Evolutionary conservation across 1,140 invertebrate genomes (phyloP).

Genomic region (Drosophila melanogaster): Release_6_plus_ISO1_MT NT_033779.5:21252001-21252500

Average conservation of each 20-base stretch:
- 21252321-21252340: too few species aligned
- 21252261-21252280: slow-evolving; percentile 6
- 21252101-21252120: slow-evolving; percentile 33
- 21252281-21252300: not conserved
- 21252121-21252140: slow-evolving; percentile 30
- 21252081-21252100: slow-evolving; percentile 20
- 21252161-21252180: slow-evolving; percentile 38
- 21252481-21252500: too few species aligned
- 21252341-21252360: too few species aligned
- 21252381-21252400: too few species aligned
- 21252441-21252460: too few species aligned
- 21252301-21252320: too few species aligned
- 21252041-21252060: too few species aligned
- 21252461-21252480: too few species aligned
- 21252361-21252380: too few species aligned
- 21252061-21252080: slow-evolving; percentile 12
- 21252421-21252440: too few species aligned
- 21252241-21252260: not conserved
- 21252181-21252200: slow-evolving; percentile 6
- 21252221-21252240: not conserved
- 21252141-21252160: slow-evolving; percentile 29
- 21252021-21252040: not conserved
- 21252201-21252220: slow-evolving; percentile 29
- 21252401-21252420: too few species aligned
- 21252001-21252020: slow-evolving; percentile 32